Evolutionary conservation across 2,888 invertebrate species (phyloP), one percentile per base, ranked within the genome.

Genomic region (Folsomia manolachei): DNA sequence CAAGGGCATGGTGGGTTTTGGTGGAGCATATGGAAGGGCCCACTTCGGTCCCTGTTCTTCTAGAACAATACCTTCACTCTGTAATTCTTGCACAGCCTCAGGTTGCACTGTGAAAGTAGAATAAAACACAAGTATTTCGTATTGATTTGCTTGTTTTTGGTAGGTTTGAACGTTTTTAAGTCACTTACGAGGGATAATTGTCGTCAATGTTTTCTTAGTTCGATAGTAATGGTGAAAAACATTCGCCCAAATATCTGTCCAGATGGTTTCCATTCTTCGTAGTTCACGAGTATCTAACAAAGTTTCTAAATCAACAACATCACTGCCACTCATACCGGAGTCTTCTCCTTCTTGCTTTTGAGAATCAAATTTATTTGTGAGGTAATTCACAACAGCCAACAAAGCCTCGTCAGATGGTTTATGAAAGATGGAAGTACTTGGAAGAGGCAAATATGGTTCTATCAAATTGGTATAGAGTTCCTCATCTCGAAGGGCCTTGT

Each of bases 401-500:
- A 73, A 25, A 18, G 73, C 70, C 0, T 25, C 18, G 2, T 70
- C 64, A 65, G 19, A 71, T 60, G 75, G 7, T 39, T 71, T 27
- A 21, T 61, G 52, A 23, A 70, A 74, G 9, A 74, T 68, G 21
- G 65, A 69, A 4, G 53, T 53, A 51, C 67, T 71, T 1, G 74
- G 74, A 0, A 65, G 72, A 2, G 25, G 71, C 27, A 74, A 14
- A 60, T 67, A 26, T 14, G 65, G 53, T 23, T 63, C 72, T 52
- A 69, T 27, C 18, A 61, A 68, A 19, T 4, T 74, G 23, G 66
- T 63, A 27, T 75, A 70, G 7, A 79, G 39, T 2, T 14, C 26
- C 1, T 75, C 66, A 63, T 79, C 79, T 4, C 67, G 53, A 11
- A 79, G 21, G 23, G 79, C 76, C 11, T 72, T 73, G n/a, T 71